A percentile compares a stretch with the other conserved stretches of the same genome.
Evolutionary conservation across 2,888 invertebrate genomes (phyloP).

Genomic region (Volucella bombylans): DNA sequence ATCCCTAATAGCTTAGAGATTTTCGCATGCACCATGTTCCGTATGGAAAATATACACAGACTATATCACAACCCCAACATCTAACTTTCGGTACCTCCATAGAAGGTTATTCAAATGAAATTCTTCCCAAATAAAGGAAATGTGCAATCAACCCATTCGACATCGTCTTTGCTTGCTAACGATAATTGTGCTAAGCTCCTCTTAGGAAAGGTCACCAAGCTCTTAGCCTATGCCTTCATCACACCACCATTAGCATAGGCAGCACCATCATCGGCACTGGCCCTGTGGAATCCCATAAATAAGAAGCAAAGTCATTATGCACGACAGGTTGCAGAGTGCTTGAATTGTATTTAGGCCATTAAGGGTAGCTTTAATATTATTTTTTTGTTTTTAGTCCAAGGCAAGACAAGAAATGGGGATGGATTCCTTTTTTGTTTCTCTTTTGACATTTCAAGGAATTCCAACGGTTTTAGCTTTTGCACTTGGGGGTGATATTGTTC

Average conservation of each 20-base stretch:
- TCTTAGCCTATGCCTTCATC: background rate
- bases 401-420: conserved; percentile 1
- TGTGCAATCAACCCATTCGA: conserved; percentile 37
- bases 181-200: conserved; percentile 9
- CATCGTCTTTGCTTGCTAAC: conserved; percentile 13
- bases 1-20: conserved; percentile 21
- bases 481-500: background rate
- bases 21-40: background rate
- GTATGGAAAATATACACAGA: background rate
- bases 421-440: conserved; percentile 1
- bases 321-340: conserved; percentile 32
- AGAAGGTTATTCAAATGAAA: background rate
- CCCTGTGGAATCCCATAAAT: conserved; percentile 22
- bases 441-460: background rate
- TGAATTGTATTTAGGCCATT: conserved; percentile 23
- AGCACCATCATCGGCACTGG: background rate
- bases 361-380: background rate
- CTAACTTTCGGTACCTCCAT: background rate
- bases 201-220: conserved; percentile 13
- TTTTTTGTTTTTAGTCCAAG: conserved; percentile 16
- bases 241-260: too few relatives aligned
- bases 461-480: conserved; percentile 8
- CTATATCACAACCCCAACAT: background rate
- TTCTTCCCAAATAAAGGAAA: conserved; percentile 8
- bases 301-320: conserved; percentile 16